These are phyloP conservation scores for Yponomeuta cagnagella DNA, from an alignment of 2,888 invertebrate genomes.

Conservation along the genomic window DNA sequence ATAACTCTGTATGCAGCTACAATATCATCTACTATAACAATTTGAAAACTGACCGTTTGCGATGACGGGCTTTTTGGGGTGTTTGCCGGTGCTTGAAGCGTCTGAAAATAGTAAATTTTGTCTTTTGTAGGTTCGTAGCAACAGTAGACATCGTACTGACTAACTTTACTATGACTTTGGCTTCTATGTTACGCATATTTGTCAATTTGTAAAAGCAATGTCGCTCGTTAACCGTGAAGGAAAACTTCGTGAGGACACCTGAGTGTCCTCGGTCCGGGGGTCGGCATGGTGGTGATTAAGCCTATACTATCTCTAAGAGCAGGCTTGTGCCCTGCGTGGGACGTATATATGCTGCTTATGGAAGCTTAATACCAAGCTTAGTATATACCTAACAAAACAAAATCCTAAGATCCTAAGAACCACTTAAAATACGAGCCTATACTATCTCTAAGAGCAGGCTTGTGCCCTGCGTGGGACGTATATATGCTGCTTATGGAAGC, in stretches of 20 bases:
- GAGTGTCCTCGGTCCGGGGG: too few species aligned
- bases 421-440: too few species aligned
- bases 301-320: not conserved
- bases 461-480: too few species aligned
- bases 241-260: too few species aligned
- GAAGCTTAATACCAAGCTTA: not conserved
- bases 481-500: not conserved
- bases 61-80: constrained; percentile 38
- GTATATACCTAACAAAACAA: not conserved
- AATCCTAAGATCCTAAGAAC: not conserved
- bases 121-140: not conserved
- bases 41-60: constrained; percentile 29
- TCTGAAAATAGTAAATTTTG: constrained; percentile 32
- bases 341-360: too few species aligned
- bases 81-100: constrained; percentile 38
- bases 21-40: not conserved
- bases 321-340: too few species aligned
- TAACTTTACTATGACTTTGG: not conserved
- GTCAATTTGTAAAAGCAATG: too few species aligned
- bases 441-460: not conserved
- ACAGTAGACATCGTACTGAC: not conserved
- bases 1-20: too few species aligned
- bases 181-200: too few species aligned
- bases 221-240: too few species aligned
- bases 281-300: too few species aligned